Conservation (phyloP, 2,113 vertebrate genomes). For the Ctenodactylus gundi region DNA sequence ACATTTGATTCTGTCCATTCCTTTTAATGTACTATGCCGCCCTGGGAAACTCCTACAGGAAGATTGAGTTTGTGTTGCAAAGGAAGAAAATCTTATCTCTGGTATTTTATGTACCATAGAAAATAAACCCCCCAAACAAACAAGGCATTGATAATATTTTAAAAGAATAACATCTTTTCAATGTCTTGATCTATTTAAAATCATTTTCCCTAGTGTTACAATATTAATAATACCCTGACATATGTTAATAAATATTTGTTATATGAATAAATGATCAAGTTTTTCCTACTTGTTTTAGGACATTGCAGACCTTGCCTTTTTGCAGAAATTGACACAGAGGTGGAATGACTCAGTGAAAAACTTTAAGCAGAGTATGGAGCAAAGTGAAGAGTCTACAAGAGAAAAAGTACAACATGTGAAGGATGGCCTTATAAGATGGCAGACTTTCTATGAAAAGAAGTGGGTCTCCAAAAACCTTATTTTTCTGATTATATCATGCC, state of each 20-base stretch:
- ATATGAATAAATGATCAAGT: neutral
- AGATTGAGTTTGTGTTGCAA: slow-evolving; percentile 5
- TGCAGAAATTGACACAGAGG: slow-evolving; percentile 80
- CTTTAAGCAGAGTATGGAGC: slow-evolving; percentile 79
- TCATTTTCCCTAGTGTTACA: neutral
- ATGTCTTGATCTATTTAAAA: neutral
- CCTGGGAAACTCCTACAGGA: neutral
- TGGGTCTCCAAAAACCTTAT: slow-evolving; percentile 73
- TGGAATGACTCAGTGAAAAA: slow-evolving; percentile 82
- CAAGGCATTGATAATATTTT: slow-evolving; percentile 8
- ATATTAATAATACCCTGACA: neutral
- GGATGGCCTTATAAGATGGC: slow-evolving; percentile 81
- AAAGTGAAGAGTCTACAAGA: slow-evolving; percentile 77
- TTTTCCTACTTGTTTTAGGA: slow-evolving; percentile 82
- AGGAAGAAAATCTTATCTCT: neutral
- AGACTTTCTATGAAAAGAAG: slow-evolving; percentile 77
- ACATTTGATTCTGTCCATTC: neutral
- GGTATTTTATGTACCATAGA: neutral
- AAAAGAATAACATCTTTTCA: slow-evolving; percentile 8
- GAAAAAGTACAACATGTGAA: slow-evolving; percentile 77
- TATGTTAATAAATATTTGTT: neutral
- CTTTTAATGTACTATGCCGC: neutral
- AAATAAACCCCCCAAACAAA: slow-evolving; percentile 5
- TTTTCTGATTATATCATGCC: neutral
- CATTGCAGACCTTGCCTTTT: slow-evolving; percentile 81